Evolutionary conservation across 2,797 vertebrate genomes (phyloP).

Genomic region (Denticeps clupeoides): DNA sequence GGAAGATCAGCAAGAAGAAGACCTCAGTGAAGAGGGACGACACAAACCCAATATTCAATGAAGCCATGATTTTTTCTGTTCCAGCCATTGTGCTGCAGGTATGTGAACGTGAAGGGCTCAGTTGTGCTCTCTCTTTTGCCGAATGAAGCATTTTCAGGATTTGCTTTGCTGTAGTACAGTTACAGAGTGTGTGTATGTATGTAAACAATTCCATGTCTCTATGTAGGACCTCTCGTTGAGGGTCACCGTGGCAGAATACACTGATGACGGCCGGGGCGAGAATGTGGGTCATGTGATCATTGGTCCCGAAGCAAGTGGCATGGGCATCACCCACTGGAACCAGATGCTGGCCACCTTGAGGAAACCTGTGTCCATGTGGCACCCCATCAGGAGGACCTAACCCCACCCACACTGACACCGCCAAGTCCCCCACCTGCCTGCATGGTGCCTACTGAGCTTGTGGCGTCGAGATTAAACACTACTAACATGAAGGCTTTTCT

Average conservation of each 20-base stretch:
- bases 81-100: constrained; percentile 90
- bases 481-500: constrained; percentile 23
- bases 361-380: constrained; percentile 97
- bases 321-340: constrained; percentile 98
- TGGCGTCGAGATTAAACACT: constrained; percentile 18
- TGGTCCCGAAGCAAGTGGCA: constrained; percentile 79
- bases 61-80: constrained; percentile 98
- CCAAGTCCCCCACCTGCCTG: constrained; percentile 25
- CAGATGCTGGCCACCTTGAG: constrained; percentile 95
- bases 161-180: no score
- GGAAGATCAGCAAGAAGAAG: constrained; percentile 98
- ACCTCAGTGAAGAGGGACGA: constrained; percentile 86
- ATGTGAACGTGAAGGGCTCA: no score
- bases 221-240: constrained; percentile 85
- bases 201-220: background rate
- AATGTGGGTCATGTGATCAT: constrained; percentile 93
- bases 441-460: constrained; percentile 46
- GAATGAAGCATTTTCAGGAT: no score
- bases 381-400: constrained; percentile 77
- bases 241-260: constrained; percentile 83
- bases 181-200: background rate
- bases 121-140: no score
- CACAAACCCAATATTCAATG: constrained; percentile 91
- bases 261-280: constrained; percentile 78
- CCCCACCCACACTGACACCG: background rate